Evolutionary conservation across 2,797 vertebrate species (phyloP).

Genomic region (Thripadectes ignobilis): DNA sequence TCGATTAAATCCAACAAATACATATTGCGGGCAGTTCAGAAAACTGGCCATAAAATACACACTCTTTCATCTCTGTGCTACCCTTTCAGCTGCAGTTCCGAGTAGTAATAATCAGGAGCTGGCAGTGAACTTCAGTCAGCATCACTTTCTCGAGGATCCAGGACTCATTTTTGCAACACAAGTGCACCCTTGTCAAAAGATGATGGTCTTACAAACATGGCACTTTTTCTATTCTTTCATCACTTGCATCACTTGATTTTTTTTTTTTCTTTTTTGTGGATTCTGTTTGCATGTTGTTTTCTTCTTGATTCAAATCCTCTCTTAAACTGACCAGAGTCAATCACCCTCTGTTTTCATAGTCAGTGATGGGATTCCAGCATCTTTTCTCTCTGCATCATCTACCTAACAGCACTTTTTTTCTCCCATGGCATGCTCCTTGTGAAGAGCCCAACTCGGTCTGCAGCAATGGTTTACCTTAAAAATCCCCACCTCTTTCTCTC

Average conservation of each 20-base stretch:
- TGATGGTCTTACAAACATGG: not conserved
- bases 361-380: not conserved
- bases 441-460: not conserved
- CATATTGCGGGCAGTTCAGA: not conserved
- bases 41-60: not conserved
- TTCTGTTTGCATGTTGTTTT: not conserved
- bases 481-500: not conserved
- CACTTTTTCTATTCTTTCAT: not conserved
- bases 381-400: not conserved
- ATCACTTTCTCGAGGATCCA: not conserved
- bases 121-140: not conserved
- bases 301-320: constrained; percentile 42
- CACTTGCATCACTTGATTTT: not conserved
- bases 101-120: not conserved
- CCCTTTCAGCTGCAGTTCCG: not conserved
- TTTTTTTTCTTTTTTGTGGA: not conserved
- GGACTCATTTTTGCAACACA: not conserved
- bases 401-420: not conserved
- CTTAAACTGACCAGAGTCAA: not conserved
- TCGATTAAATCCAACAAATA: not conserved
- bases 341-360: constrained; percentile 16
- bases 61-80: not conserved
- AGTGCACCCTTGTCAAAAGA: not conserved
- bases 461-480: not conserved
- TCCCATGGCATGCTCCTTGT: not conserved